These are phyloP conservation scores for Hemiscyllium ocellatum DNA, from an alignment of 2,113 vertebrate genomes.

Conservation along the genomic window DNA sequence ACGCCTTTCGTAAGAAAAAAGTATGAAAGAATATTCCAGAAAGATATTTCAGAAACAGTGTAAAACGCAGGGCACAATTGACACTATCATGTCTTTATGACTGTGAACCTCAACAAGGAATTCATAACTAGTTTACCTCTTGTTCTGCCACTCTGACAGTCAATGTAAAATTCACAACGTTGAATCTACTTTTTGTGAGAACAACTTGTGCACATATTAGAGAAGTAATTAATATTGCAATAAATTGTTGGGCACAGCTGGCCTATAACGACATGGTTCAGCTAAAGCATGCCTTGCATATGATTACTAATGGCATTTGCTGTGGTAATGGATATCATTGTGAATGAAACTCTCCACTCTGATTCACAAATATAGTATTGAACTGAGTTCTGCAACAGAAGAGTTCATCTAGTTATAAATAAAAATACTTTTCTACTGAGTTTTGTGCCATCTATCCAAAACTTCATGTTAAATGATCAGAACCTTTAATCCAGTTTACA, in stretches of 20 bases:
- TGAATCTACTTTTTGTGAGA: background rate
- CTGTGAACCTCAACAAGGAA: background rate
- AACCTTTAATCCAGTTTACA: background rate
- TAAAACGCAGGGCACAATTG: background rate
- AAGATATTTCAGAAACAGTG: background rate
- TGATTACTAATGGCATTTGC: slow-evolving; percentile 27
- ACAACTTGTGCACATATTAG: background rate
- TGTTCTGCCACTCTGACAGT: background rate
- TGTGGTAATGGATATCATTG: slow-evolving; percentile 35
- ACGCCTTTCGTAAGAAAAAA: background rate
- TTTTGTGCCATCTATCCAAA: slow-evolving; percentile 28
- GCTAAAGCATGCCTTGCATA: background rate
- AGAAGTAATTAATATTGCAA: background rate
- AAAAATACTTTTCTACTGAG: background rate
- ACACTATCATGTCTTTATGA: background rate
- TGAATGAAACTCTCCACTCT: slow-evolving; percentile 20
- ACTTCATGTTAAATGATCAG: background rate
- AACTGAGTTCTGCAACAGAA: slow-evolving; percentile 1
- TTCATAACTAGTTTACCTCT: background rate
- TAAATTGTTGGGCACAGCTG: background rate
- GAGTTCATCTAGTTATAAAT: slow-evolving; percentile 27
- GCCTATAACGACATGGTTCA: slow-evolving; percentile 7
- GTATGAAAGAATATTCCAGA: background rate
- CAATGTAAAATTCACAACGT: background rate
- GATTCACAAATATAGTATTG: slow-evolving; percentile 33